Percentiles rank a stretch among this genome's conserved stretches.
Conservation (phyloP, 1,140 invertebrate genomes). For the Matsumurasca onukii region DNA sequence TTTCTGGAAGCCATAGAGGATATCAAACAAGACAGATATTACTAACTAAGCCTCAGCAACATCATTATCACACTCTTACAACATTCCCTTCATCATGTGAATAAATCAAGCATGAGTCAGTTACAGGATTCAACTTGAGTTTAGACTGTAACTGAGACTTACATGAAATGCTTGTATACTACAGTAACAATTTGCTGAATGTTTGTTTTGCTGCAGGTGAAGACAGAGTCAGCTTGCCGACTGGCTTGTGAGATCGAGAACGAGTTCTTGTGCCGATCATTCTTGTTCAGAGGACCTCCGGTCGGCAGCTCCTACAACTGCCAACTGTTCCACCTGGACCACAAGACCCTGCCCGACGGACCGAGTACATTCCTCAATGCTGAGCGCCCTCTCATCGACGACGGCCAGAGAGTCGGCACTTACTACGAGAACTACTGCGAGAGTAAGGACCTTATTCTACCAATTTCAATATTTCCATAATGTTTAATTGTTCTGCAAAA, state of each 20-base stretch:
- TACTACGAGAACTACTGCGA: slow-evolving; percentile 91
- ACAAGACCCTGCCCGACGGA: slow-evolving; percentile 87
- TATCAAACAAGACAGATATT: too few relatives aligned
- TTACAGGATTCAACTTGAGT: too few relatives aligned
- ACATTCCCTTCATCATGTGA: too few relatives aligned
- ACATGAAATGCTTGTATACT: not conserved
- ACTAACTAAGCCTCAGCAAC: too few relatives aligned
- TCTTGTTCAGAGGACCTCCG: slow-evolving; percentile 77
- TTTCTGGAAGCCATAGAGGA: too few relatives aligned
- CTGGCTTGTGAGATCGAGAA: slow-evolving; percentile 90
- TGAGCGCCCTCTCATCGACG: slow-evolving; percentile 86
- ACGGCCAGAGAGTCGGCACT: slow-evolving; percentile 82
- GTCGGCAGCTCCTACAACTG: slow-evolving; percentile 81
- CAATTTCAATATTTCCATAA: too few relatives aligned
- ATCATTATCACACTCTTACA: too few relatives aligned
- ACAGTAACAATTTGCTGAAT: not conserved
- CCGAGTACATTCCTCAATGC: slow-evolving; percentile 86
- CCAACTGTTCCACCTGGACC: slow-evolving; percentile 88
- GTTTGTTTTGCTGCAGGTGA: slow-evolving; percentile 55
- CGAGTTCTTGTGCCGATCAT: slow-evolving; percentile 90
- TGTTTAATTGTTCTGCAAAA: too few relatives aligned
- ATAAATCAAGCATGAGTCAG: too few relatives aligned
- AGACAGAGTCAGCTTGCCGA: slow-evolving; percentile 78
- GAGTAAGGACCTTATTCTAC: too few relatives aligned
- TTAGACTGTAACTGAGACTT: too few relatives aligned